Evolutionary conservation across 2,113 vertebrate species (phyloP).

Genomic region (Cairina moschata): DNA sequence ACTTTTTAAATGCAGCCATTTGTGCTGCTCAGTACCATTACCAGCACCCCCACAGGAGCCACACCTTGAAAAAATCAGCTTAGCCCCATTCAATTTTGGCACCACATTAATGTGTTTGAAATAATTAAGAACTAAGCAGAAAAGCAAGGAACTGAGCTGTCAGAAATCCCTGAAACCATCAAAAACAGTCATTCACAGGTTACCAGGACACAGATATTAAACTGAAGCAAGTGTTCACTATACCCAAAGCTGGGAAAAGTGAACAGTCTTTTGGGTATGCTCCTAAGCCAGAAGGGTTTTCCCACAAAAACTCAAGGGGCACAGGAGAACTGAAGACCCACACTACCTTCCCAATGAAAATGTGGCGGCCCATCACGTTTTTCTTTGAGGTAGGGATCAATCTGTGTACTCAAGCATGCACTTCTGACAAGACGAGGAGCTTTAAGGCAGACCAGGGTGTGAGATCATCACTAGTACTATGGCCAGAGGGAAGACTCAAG

Average conservation of each 20-base stretch:
- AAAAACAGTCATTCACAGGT: neutral
- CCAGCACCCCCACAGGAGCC: neutral
- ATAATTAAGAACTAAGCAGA: neutral
- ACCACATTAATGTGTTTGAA: fast-evolving
- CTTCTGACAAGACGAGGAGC: neutral
- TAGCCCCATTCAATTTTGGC: neutral
- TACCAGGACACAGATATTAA: neutral
- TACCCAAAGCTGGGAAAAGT: neutral
- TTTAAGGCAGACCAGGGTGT: neutral
- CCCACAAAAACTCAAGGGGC: neutral
- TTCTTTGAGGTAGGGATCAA: too few relatives aligned
- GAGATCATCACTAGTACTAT: neutral
- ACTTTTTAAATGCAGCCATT: neutral
- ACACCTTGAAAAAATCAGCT: neutral
- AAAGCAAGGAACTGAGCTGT: neutral
- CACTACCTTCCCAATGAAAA: neutral
- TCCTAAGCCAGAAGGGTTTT: neutral
- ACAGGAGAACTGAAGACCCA: neutral
- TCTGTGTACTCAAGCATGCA: neutral
- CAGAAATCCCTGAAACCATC: neutral
- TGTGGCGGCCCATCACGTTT: neutral
- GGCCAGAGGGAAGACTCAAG: neutral
- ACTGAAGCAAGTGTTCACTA: neutral
- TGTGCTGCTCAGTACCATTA: neutral
- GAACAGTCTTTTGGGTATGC: neutral